Percentiles rank a stretch among this genome's conserved stretches.
phyloP scores from a whole-genome alignment of 2,113 vertebrate species.

The Lanius ludovicianus region DNA sequence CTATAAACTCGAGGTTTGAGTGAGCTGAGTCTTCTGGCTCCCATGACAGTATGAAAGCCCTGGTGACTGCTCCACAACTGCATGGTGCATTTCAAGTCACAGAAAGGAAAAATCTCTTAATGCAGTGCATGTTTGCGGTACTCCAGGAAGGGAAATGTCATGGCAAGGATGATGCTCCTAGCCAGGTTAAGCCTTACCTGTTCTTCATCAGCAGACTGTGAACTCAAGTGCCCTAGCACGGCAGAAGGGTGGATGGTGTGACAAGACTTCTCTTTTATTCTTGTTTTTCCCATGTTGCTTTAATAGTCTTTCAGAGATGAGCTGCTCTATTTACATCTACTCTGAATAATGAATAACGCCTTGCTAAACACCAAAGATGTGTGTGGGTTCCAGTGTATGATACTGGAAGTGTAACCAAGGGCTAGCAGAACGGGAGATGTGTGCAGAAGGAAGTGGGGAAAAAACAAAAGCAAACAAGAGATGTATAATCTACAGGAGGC shows the following conservation, averaged over 20 bases:
- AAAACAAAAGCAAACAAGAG: background rate
- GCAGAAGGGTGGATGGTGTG: background rate
- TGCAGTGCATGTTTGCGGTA: rapidly evolving
- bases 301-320: background rate
- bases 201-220: background rate
- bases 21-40: background rate
- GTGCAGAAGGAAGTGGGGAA: background rate
- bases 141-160: background rate
- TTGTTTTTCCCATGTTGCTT: background rate
- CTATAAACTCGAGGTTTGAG: background rate
- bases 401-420: background rate
- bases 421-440: background rate
- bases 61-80: background rate
- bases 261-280: background rate
- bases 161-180: background rate
- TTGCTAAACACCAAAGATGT: background rate
- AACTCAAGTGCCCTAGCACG: background rate
- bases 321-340: background rate
- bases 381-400: background rate
- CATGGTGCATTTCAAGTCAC: background rate
- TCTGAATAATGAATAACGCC: background rate
- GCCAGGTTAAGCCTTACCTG: background rate
- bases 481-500: background rate
- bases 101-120: background rate
- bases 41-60: background rate